These are phyloP conservation scores for Hydractinia symbiolongicarpus DNA, from an alignment of 30 jellyfish, hydroid and myxozoan species.

Conservation along the genomic window DNA sequence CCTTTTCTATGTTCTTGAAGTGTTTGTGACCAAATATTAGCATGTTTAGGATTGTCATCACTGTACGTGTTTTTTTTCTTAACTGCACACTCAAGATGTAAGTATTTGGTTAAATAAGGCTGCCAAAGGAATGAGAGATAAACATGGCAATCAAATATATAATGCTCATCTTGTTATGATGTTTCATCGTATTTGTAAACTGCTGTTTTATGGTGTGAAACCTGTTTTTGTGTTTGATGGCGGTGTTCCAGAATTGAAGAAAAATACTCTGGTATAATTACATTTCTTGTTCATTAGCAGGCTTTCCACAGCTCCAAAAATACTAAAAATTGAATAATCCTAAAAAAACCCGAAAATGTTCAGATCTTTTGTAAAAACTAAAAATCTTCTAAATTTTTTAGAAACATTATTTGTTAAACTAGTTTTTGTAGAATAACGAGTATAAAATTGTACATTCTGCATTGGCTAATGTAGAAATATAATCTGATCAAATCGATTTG, in stretches of 20 bases:
- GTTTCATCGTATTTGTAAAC: conserved; percentile 82
- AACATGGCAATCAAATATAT: conserved; percentile 72
- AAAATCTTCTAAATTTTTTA: no score
- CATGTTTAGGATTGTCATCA: not conserved
- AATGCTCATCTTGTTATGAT: conserved; percentile 85
- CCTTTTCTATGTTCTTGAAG: conserved; percentile 19
- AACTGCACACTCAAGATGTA: conserved; percentile 50
- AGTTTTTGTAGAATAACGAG: no score
- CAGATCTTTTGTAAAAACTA: not conserved
- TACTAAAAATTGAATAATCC: not conserved
- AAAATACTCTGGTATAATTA: conserved; percentile 65
- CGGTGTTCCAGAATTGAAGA: conserved; percentile 84
- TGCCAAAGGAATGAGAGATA: conserved; percentile 93
- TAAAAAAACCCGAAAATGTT: not conserved
- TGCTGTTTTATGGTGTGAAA: conserved; percentile 61
- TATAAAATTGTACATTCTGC: no score
- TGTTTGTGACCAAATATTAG: not conserved
- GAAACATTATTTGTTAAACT: no score
- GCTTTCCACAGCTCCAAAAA: not conserved
- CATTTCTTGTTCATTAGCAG: not conserved
- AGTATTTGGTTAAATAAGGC: conserved; percentile 95
- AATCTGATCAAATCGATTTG: no score
- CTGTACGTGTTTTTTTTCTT: not conserved
- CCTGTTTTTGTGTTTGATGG: conserved; percentile 98
- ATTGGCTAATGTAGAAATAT: no score